phyloP scores from a whole-genome alignment of 2,797 vertebrate species.

The Philypnodon macrostomus region DNA sequence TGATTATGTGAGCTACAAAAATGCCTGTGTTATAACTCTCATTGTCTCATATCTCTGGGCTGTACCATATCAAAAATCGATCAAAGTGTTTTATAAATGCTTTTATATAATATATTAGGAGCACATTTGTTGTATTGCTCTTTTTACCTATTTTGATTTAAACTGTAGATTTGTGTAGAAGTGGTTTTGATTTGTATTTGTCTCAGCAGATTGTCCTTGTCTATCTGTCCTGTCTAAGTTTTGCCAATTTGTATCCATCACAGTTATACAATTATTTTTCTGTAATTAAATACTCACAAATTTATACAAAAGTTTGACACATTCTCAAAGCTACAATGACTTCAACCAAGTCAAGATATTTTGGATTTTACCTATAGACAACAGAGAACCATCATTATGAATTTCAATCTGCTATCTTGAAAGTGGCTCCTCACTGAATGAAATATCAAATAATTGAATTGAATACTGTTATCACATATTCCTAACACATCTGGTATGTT shows the following conservation, averaged over 20 bases:
- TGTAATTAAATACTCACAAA: neutral
- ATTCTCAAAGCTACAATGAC: too few relatives aligned
- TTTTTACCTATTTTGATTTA: conserved; percentile 29
- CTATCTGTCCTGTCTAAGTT: neutral
- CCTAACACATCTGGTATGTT: conserved; percentile 2
- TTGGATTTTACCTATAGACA: neutral
- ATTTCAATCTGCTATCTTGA: neutral
- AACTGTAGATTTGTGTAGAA: conserved; percentile 21
- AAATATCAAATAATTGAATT: conserved; percentile 6
- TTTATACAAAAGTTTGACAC: neutral
- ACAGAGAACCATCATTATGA: neutral
- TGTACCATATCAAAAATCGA: conserved; percentile 29
- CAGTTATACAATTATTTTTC: too few relatives aligned
- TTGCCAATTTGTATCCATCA: neutral
- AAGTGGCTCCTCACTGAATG: neutral
- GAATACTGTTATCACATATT: neutral
- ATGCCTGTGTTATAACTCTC: conserved; percentile 1
- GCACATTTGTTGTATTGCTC: conserved; percentile 27
- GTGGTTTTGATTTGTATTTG: conserved; percentile 43
- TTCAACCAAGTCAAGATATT: too few relatives aligned
- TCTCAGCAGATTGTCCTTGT: neutral
- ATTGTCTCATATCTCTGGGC: conserved; percentile 8
- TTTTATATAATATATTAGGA: conserved; percentile 59
- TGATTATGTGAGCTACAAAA: too few relatives aligned
- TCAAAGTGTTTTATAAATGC: conserved; percentile 47